Evolutionary conservation across 2,888 invertebrate species (phyloP).

Genomic region (Julus scandinavius): DNA sequence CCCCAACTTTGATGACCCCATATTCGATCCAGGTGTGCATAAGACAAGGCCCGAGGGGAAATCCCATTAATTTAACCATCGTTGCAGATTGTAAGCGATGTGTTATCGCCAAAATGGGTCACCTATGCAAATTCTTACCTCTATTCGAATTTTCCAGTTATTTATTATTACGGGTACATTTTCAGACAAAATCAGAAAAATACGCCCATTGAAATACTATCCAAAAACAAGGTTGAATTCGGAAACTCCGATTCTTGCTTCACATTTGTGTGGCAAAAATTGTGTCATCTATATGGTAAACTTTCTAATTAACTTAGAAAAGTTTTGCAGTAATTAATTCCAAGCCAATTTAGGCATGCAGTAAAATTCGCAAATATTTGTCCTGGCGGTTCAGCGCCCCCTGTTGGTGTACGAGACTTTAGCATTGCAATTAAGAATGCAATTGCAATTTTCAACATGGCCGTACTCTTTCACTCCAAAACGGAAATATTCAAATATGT

Average conservation of each 20-base stretch:
- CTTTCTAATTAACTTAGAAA: no score
- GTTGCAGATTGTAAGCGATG: not conserved
- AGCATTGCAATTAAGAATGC: no score
- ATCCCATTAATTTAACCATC: constrained; percentile 2
- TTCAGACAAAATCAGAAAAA: not conserved
- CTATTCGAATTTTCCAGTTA: not conserved
- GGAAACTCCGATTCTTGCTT: not conserved
- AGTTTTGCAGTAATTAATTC: no score
- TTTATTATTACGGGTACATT: not conserved
- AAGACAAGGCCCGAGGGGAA: not conserved
- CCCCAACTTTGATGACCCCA: not conserved
- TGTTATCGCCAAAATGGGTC: constrained; percentile 21
- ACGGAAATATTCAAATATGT: no score
- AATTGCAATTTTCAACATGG: no score
- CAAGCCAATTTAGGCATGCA: no score
- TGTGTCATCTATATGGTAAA: no score
- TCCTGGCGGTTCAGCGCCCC: no score
- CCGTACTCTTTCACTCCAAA: no score
- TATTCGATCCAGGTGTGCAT: not conserved
- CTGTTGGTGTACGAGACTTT: no score
- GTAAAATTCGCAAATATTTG: no score
- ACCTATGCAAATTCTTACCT: constrained; percentile 5
- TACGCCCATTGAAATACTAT: not conserved
- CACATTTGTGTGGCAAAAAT: not conserved
- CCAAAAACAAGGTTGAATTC: not conserved